phyloP scores from a whole-genome alignment of 2,797 vertebrate species.

The Botia kubotai region DNA sequence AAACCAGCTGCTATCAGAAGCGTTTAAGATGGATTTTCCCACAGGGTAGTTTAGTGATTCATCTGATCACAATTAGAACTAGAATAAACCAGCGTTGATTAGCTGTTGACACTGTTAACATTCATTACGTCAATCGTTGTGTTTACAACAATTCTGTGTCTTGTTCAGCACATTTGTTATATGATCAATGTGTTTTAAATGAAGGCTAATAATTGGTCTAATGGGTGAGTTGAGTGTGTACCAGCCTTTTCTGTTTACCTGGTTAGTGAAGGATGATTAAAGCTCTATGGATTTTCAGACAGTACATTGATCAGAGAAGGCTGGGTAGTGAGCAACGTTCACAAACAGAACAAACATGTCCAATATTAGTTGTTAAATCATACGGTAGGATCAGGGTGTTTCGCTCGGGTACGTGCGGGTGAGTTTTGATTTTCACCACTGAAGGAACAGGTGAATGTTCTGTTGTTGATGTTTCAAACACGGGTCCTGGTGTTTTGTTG shows the following conservation, averaged over 20 bases:
- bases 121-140: background rate
- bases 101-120: background rate
- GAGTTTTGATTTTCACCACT: background rate
- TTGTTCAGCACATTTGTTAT: slow-evolving; percentile 5
- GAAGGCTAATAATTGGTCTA: background rate
- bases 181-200: slow-evolving; percentile 18
- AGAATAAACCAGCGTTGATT: background rate
- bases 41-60: too few relatives aligned
- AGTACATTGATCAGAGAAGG: slow-evolving; percentile 34
- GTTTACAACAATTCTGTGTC: slow-evolving; percentile 15
- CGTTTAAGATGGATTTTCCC: background rate
- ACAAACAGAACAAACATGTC: background rate
- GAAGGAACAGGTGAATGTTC: slow-evolving; percentile 36
- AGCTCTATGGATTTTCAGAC: slow-evolving; percentile 21
- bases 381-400: background rate
- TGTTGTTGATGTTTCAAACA: slow-evolving; percentile 39
- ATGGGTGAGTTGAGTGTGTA: slow-evolving; percentile 14
- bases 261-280: background rate
- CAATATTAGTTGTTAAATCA: slow-evolving; percentile 10
- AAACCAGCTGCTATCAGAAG: background rate
- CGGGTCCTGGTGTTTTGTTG: slow-evolving; percentile 39
- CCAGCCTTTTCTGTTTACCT: background rate
- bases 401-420: background rate
- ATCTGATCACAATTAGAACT: background rate
- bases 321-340: background rate